These are phyloP conservation scores for Pheosia gnoma DNA, from an alignment of 2,888 invertebrate species.

Conservation along the genomic window DNA sequence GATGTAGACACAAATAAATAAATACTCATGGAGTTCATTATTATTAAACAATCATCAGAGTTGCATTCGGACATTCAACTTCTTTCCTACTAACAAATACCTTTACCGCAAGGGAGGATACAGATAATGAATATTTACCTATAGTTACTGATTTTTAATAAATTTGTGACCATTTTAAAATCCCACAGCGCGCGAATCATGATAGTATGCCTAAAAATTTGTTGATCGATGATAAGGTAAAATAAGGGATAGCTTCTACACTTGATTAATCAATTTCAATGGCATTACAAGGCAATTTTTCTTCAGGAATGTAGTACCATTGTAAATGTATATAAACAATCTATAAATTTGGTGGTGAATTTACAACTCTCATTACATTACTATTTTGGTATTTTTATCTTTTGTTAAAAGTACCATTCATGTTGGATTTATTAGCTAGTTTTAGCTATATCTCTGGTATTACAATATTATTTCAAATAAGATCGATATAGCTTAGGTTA, in stretches of 20 bases:
- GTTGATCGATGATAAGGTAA: slow-evolving; percentile 42
- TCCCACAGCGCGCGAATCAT: slow-evolving; percentile 56
- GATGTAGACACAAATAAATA: slow-evolving; percentile 49
- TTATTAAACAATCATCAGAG: slow-evolving; percentile 28
- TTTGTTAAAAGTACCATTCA: slow-evolving; percentile 65
- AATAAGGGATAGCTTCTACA: slow-evolving; percentile 50
- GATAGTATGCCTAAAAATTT: slow-evolving; percentile 43
- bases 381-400: slow-evolving; percentile 43
- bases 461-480: slow-evolving; percentile 63
- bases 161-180: slow-evolving; percentile 70
- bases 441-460: slow-evolving; percentile 62
- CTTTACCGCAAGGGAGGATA: slow-evolving; percentile 53
- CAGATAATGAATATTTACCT: slow-evolving; percentile 54
- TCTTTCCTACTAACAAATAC: slow-evolving; percentile 41
- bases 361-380: slow-evolving; percentile 62
- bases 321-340: too few relatives aligned
- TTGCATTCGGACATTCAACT: slow-evolving; percentile 30
- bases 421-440: slow-evolving; percentile 59
- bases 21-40: slow-evolving; percentile 41
- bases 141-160: slow-evolving; percentile 38
- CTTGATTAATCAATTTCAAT: slow-evolving; percentile 21
- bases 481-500: slow-evolving; percentile 59
- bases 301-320: too few relatives aligned
- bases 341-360: slow-evolving; percentile 33
- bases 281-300: too few relatives aligned